A percentile compares a stretch with the other conserved stretches of the same genome.
These are phyloP conservation scores for Macropodus opercularis DNA, from an alignment of 2,797 vertebrate genomes.

Conservation along the genomic window DNA sequence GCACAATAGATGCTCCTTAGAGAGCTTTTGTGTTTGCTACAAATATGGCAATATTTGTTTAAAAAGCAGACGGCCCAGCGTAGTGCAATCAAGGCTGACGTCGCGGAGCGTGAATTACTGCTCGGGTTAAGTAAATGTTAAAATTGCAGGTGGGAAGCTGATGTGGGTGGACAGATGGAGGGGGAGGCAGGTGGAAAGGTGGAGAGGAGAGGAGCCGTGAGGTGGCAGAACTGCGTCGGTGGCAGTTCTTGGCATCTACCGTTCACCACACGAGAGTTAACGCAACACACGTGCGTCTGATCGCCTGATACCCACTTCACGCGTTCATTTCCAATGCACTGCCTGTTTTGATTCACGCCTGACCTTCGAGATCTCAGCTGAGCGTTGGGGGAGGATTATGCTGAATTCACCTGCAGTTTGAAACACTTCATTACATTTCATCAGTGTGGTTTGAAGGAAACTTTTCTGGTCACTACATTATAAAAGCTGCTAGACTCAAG, in stretches of 20 bases:
- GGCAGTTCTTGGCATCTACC: too few relatives aligned
- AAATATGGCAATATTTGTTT: slow-evolving; percentile 25
- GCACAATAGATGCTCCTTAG: neutral
- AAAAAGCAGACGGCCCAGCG: slow-evolving; percentile 2
- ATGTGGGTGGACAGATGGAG: slow-evolving; percentile 37
- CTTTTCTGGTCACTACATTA: neutral
- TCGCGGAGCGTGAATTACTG: slow-evolving; percentile 13
- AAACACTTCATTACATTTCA: neutral
- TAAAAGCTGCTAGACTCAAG: slow-evolving; percentile 5
- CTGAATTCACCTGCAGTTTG: slow-evolving; percentile 1
- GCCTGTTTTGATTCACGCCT: neutral
- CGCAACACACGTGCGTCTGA: too few relatives aligned
- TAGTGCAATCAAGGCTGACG: neutral
- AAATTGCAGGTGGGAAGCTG: slow-evolving; percentile 38
- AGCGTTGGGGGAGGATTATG: neutral
- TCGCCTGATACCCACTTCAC: neutral
- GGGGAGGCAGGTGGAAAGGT: slow-evolving; percentile 17
- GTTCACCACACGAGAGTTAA: too few relatives aligned
- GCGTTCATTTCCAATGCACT: neutral
- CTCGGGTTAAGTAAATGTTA: slow-evolving; percentile 36
- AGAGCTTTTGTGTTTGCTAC: slow-evolving; percentile 3
- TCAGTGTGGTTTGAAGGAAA: slow-evolving; percentile 4
- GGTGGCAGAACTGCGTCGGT: too few relatives aligned
- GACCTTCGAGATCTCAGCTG: neutral
- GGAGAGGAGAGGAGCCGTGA: too few relatives aligned